phyloP scores from a whole-genome alignment of 2,113 vertebrate genomes.

The Mobula hypostoma region DNA sequence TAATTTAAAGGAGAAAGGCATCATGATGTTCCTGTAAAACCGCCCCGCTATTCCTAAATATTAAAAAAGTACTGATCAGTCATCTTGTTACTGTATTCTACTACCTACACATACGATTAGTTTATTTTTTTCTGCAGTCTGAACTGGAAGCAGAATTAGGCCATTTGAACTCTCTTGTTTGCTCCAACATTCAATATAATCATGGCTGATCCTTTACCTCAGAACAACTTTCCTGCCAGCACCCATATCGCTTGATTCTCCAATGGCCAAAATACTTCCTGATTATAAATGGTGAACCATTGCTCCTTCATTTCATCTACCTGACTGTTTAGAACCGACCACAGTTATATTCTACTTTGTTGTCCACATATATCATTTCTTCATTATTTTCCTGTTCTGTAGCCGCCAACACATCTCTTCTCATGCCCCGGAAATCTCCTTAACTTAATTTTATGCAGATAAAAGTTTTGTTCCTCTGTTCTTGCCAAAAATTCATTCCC shows the following conservation, averaged over 20 bases:
- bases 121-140: too few relatives aligned
- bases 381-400: background rate
- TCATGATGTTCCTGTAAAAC: background rate
- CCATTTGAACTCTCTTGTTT: too few relatives aligned
- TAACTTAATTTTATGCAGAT: background rate
- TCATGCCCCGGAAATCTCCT: background rate
- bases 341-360: background rate
- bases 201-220: too few relatives aligned
- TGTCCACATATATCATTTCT: background rate
- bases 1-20: background rate
- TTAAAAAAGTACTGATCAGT: background rate
- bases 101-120: background rate
- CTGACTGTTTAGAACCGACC: background rate
- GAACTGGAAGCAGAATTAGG: too few relatives aligned
- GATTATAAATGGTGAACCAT: background rate
- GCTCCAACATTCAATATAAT: too few relatives aligned
- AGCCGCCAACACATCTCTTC: background rate
- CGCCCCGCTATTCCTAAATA: background rate
- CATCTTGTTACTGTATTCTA: background rate
- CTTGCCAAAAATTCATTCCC: background rate
- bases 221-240: too few relatives aligned
- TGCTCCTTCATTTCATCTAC: background rate
- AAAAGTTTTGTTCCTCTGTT: background rate
- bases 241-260: too few relatives aligned
- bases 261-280: background rate